Base-by-base conservation (phyloP, 2,888 invertebrate species). In the Drosophila mimica region DNA sequence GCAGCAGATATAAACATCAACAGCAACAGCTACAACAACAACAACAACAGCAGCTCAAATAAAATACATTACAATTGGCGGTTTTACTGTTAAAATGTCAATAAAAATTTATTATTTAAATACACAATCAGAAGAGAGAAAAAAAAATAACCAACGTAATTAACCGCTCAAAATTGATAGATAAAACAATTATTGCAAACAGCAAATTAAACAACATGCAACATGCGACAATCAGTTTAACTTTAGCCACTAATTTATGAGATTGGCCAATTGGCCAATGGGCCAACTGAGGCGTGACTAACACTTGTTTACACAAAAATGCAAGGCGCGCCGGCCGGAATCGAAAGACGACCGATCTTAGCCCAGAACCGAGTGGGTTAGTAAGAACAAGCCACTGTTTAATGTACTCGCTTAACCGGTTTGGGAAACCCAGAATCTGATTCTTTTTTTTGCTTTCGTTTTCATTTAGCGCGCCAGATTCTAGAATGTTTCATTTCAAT, bases 41-140 rank as follows among this genome's bases (percentile, higher is more conserved):
- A 20, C 28, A 51, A 25, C 40, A 36, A 28, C 63, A 59, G 54
- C 36, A 53, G 38, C 68, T 60, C 53, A 68, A 71, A 63, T 77
- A 80, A 84, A 75, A 81, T 66, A 71, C 80, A 81, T 83, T 70
- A 80, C 87, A 88, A 88, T 86, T 89, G 85, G 84, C 86, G 87
- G 87, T 86, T 82, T 82, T 63, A 73, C 83, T 79, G 87, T 90
- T 90, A 79, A 88, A 89, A 85, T 90, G 89, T 90, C 89, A 90
- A 85, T 89, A 87, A 80, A 89, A 85, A 87, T 84, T 68, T 78
- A 90, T 88, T 88, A 89, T 89, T 89, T 82, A 81, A 89, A 77
- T 73, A 80, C 66, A 70, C 68, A 67, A 36, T 20, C 31, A 43
- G 31, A 9, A 36, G 51, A 59, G 58, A 74, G 65, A 43, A 46